Evolutionary conservation across 2,888 invertebrate species (phyloP), one percentile per base, ranked within the genome.

Genomic region (Ceriagrion tenellum): DNA sequence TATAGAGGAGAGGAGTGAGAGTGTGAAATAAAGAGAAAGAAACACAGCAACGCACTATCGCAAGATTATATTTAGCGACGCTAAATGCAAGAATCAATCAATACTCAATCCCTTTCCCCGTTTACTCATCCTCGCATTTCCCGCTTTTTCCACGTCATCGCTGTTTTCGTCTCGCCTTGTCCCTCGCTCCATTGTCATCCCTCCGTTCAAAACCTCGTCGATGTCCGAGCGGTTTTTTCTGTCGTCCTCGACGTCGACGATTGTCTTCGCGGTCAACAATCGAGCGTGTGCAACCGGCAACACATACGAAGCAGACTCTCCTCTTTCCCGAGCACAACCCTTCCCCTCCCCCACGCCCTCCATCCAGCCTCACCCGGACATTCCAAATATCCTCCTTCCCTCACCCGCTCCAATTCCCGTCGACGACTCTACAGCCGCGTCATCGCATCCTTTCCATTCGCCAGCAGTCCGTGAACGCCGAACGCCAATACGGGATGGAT

Each of bases 201-300:
- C 35, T 88, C 88, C 81, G 40, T 26, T 47, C 26, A 20, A 47
- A 47, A 88, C 26, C 88, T 6, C 88, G 88, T 47, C 88, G 88
- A 40, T 88, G 88, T 88, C 88, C 88, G 81, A 81, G 81, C 88
- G 88, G 26, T 88, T 88, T 40, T 88, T 88, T 40, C n/a, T 4
- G 10, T 12, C 8, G 23, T 12, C 23, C n/a, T 2, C 59, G 26
- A 88, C 20, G 88, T 88, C 47, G 88, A 23, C 88, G 40, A 88
- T 88, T 88, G 88, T 88, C 47, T 69, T 69, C 69, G 69, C 69
- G 69, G 69, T 69, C 69, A 69, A 69, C 69, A 69, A 47, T 88
- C n/a, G 23, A 23, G 88, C 40, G 88, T n/a, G 47, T 47, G 88
- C 40, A 26, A 18, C 88, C 47, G 47, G 40, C 88, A 47, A 47